Percentiles rank a stretch among this genome's conserved stretches.
phyloP scores from a whole-genome alignment of 2,113 vertebrate genomes.

The Petrocephalus microphthalmus region DNA sequence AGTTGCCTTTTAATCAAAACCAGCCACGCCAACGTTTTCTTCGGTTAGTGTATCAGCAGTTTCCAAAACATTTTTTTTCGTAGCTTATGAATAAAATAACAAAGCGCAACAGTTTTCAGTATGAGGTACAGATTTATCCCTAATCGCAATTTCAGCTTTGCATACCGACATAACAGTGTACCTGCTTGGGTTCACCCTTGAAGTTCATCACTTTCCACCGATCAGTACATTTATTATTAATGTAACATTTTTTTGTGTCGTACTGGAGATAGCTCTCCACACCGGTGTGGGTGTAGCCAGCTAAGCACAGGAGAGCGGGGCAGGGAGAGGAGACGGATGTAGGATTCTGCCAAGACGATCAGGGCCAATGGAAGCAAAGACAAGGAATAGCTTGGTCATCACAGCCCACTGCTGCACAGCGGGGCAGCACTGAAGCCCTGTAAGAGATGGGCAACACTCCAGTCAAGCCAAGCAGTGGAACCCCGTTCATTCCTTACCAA shows the following conservation, averaged over 20 bases:
- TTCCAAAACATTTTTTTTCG: not conserved
- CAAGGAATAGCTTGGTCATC: not conserved
- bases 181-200: not conserved
- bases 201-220: not conserved
- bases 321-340: not conserved
- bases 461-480: not conserved
- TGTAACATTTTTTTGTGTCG: not conserved
- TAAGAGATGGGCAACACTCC: not conserved
- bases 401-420: not conserved
- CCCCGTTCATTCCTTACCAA: not conserved
- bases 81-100: not conserved
- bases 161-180: not conserved
- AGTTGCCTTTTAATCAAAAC: not conserved
- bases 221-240: constrained; percentile 5
- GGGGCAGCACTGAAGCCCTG: not conserved
- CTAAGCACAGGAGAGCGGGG: not conserved
- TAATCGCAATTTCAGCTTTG: not conserved
- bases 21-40: not conserved
- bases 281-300: not conserved
- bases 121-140: not conserved
- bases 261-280: not conserved
- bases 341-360: not conserved
- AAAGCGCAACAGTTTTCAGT: not conserved
- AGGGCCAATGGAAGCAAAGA: not conserved
- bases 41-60: not conserved